phyloP scores from a whole-genome alignment of 1,140 invertebrate genomes.

The Berghia stephanieae region DNA sequence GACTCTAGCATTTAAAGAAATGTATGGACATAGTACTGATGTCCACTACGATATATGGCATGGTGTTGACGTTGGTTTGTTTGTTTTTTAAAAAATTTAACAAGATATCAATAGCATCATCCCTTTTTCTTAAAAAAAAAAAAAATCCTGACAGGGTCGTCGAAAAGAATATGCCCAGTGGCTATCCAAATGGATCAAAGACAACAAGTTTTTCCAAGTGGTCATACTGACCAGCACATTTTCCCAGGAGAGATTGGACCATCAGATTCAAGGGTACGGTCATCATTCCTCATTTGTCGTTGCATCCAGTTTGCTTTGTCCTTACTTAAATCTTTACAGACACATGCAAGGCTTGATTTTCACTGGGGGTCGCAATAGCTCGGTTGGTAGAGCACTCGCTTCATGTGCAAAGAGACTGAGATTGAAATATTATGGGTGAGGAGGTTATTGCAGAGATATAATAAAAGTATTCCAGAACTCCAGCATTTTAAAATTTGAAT shows the following conservation, averaged over 20 bases:
- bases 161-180: constrained; percentile 72
- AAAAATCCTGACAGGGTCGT: constrained; percentile 67
- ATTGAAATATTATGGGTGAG: too few species aligned
- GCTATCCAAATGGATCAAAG: constrained; percentile 70
- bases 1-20: not conserved
- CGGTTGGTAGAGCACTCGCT: too few species aligned
- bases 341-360: too few species aligned
- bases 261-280: constrained; percentile 69
- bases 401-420: too few species aligned
- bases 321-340: too few species aligned
- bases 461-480: too few species aligned
- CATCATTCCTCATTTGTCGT: too few species aligned
- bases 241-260: constrained; percentile 76
- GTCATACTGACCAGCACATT: constrained; percentile 78
- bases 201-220: constrained; percentile 71
- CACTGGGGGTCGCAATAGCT: too few species aligned
- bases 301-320: too few species aligned
- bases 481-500: too few species aligned
- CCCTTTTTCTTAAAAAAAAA: not conserved
- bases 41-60: not conserved
- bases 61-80: not conserved
- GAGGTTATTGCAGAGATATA: too few species aligned
- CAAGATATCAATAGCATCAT: not conserved
- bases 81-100: not conserved
- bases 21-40: not conserved